A percentile compares a stretch with the other conserved stretches of the same genome.
Conservation (phyloP, 1,140 invertebrate genomes). For the Contarinia nasturtii region DNA sequence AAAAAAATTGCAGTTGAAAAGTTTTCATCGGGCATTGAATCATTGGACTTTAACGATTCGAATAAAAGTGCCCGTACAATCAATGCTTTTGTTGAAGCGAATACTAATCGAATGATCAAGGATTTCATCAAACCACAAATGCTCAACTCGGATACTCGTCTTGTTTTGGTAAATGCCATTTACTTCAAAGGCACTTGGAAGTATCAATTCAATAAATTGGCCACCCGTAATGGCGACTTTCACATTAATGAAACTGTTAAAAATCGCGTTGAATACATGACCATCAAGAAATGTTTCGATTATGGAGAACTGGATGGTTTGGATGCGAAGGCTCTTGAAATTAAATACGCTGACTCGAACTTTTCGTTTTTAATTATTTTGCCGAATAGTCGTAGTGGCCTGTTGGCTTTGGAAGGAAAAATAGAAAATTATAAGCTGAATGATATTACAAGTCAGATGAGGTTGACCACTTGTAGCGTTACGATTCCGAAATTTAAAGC, state of each 20-base stretch:
- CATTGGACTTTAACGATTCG: no score
- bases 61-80: no score
- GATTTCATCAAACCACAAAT: no score
- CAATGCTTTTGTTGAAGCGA: no score
- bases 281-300: constrained; percentile 20
- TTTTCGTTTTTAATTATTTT: constrained; percentile 36
- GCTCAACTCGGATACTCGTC: no score
- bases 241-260: constrained; percentile 17
- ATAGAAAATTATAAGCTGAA: constrained; percentile 25
- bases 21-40: no score
- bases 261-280: constrained; percentile 26
- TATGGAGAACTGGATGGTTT: constrained; percentile 22
- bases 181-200: constrained; percentile 32
- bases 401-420: constrained; percentile 28
- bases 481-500: constrained; percentile 40
- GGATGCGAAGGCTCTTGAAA: constrained; percentile 23
- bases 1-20: no score
- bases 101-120: no score
- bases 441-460: constrained; percentile 13
- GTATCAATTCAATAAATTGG: constrained; percentile 20
- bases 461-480: constrained; percentile 26
- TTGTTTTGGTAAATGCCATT: constrained; percentile 60
- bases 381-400: constrained; percentile 30
- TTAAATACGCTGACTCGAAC: constrained; percentile 28
- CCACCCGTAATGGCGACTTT: constrained; percentile 23